Evolutionary conservation across 2,113 vertebrate genomes (phyloP).

Genomic region (Misgurnus mizolepis): DNA sequence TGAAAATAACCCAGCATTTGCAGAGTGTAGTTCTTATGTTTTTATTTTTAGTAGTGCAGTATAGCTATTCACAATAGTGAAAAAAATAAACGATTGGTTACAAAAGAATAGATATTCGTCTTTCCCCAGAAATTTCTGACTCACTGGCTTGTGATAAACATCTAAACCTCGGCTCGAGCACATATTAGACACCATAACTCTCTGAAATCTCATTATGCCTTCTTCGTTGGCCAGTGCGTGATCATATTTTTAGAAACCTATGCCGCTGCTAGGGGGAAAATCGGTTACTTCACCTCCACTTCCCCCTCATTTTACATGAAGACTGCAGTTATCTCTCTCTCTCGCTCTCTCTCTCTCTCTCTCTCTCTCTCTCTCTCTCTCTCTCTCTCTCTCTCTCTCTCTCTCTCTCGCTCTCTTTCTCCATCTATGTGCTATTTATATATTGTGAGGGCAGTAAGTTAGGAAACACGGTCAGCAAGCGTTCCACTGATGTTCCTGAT

Average conservation of each 20-base stretch:
- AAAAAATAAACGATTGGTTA: neutral
- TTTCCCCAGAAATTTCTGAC: neutral
- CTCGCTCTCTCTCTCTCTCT: constrained; percentile 4
- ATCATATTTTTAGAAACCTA: constrained; percentile 35
- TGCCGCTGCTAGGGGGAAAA: constrained; percentile 11
- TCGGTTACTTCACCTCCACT: constrained; percentile 23
- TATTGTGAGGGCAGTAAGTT: constrained; percentile 54
- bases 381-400: constrained; percentile 16
- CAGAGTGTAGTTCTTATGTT: no score
- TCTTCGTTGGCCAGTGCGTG: neutral
- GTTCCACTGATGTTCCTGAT: constrained; percentile 42
- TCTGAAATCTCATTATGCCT: constrained; percentile 28
- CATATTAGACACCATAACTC: neutral
- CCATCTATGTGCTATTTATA: constrained; percentile 47
- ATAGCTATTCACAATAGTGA: neutral
- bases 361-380: neutral
- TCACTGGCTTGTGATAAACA: neutral
- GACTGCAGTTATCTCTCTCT: constrained; percentile 1
- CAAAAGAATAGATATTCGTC: neutral
- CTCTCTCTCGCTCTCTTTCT: neutral
- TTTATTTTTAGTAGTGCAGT: no score
- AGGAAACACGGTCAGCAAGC: constrained; percentile 43
- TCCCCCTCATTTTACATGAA: neutral
- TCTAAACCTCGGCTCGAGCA: neutral
- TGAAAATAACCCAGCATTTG: no score